Base-by-base conservation (phyloP, 2,113 vertebrate species). In the Hemichromis elongatus region DNA sequence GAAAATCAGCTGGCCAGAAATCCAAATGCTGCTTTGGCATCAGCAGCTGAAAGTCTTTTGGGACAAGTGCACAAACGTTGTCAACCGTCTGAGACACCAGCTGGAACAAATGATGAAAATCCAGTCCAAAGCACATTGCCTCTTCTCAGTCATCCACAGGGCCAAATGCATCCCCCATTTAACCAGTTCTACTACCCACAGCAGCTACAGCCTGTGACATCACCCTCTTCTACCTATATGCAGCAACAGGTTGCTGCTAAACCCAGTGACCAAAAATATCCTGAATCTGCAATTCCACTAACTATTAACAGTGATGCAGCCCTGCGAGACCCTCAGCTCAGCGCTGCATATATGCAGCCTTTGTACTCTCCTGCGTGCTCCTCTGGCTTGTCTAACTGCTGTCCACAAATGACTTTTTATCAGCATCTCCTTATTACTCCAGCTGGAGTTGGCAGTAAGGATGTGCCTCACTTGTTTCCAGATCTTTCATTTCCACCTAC, bases 391-490 rank as follows among this genome's bases (percentile, higher is more conserved):
- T 24, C 35, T 16, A 75, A 88, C 16, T 96, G 94, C 26, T 96
- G 94, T 68, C 84, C 82, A 30, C 89, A 94, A 85, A 86, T 94
- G 26, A 5, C 92, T 28, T 93, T 92, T 42, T 93, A 94, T 84
- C 94, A 96, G 7, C 93, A 95, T 85, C 14, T 92, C 16, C 90
- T 94, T 77, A 18, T 92, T 85, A 5, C 87, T 47, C 88, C 92
- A 26, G 12, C 40, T 77, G 59, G n/a, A 30, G 18, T 0, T 78
- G 75, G 59, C 1, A 24, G 26, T 70, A 45, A 83, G 75, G 68
- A 50, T 35, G 10, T 18, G 6, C 16, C 14, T 83, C 18, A 9
- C 7, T 1, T 86, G 0, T 61, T 85, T 53, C n/a, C 79, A 57
- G 77, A 56, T 55, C 30, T 82, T 4, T 63, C 83, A 59, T 84